Conservation (phyloP, 2,888 invertebrate genomes). For the Drosophila borealis region DNA sequence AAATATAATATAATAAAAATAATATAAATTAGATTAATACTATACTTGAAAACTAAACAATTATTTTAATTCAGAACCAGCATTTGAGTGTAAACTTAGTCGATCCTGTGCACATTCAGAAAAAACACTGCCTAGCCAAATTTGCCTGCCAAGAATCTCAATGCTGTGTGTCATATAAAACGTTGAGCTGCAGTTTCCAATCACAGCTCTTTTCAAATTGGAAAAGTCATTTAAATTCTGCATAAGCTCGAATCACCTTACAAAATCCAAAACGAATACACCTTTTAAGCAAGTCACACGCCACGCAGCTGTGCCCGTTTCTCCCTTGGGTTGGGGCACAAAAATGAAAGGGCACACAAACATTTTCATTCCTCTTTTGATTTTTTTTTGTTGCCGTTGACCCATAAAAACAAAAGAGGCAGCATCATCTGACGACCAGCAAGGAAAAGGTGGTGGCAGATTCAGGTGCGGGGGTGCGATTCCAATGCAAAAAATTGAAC, state of each 20-base stretch:
- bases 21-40: no score
- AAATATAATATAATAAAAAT: no score
- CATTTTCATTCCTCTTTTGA: conserved; percentile 44
- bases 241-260: conserved; percentile 47
- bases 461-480: conserved; percentile 19
- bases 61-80: no score
- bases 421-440: conserved; percentile 25
- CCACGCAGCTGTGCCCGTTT: not conserved
- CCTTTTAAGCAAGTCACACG: conserved; percentile 36
- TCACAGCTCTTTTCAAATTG: conserved; percentile 42
- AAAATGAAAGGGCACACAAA: conserved; percentile 36
- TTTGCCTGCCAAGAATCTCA: not conserved
- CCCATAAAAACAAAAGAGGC: conserved; percentile 64
- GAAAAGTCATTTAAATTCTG: conserved; percentile 50
- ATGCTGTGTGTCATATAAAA: conserved; percentile 2
- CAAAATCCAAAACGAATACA: conserved; percentile 48
- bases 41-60: no score
- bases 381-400: conserved; percentile 60
- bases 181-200: conserved; percentile 25
- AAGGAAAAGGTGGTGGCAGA: conserved; percentile 1
- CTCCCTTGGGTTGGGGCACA: not conserved
- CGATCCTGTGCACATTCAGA: no score
- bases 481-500: conserved; percentile 73
- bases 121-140: no score
- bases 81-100: not conserved